Evolutionary conservation across 2,113 vertebrate species (phyloP).

Genomic region (Cichladusa arquata): DNA sequence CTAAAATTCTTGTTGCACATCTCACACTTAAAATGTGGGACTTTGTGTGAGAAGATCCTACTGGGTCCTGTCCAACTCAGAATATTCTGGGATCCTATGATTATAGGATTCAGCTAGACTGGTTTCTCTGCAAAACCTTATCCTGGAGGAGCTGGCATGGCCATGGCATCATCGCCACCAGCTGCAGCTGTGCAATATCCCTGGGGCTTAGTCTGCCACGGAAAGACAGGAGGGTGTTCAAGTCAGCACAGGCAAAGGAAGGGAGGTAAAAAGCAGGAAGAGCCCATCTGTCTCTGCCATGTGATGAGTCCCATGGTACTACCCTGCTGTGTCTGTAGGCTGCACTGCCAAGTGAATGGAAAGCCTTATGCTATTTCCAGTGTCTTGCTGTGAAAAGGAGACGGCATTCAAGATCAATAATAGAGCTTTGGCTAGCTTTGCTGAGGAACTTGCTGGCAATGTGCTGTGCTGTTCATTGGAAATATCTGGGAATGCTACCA

Average conservation of each 20-base stretch:
- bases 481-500: slow-evolving; percentile 31
- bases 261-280: not conserved
- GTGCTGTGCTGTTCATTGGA: not conserved
- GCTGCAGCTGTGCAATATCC: not conserved
- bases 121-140: not conserved
- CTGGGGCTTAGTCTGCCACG: not conserved
- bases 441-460: not conserved
- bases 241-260: not conserved
- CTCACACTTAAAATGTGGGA: not conserved
- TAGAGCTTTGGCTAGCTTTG: not conserved
- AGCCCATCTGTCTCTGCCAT: slow-evolving; percentile 27
- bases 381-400: slow-evolving; percentile 36
- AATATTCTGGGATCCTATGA: not conserved
- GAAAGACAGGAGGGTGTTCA: not conserved
- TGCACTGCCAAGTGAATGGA: not conserved
- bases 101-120: not conserved
- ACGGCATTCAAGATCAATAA: not conserved
- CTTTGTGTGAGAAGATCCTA: not conserved
- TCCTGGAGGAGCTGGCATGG: not conserved
- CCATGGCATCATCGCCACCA: not conserved
- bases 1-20: not conserved
- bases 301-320: not conserved
- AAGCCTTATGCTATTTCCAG: slow-evolving; percentile 30
- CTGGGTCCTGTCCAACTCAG: not conserved
- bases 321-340: not conserved